These are phyloP conservation scores for Leucozona laternaria DNA, from an alignment of 2,888 invertebrate species.

Conservation along the genomic window DNA sequence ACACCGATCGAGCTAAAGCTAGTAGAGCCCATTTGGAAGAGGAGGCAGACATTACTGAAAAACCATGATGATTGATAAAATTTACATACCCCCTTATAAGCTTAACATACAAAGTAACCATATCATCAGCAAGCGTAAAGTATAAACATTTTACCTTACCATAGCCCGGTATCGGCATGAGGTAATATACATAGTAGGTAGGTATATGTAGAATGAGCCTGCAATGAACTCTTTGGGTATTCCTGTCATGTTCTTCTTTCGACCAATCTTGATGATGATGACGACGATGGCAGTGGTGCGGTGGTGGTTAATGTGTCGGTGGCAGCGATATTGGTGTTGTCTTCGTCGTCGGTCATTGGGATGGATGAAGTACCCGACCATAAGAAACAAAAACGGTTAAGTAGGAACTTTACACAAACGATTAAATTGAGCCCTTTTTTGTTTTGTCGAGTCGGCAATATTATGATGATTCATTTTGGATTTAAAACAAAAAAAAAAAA, in stretches of 20 bases:
- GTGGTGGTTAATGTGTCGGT: background rate
- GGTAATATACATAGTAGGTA: slow-evolving; percentile 30
- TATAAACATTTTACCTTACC: slow-evolving; percentile 1
- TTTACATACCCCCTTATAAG: slow-evolving; percentile 52
- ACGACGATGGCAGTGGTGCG: slow-evolving; percentile 15
- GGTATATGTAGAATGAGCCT: slow-evolving; percentile 47
- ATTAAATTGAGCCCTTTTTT: slow-evolving; percentile 64
- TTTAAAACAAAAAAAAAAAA: background rate
- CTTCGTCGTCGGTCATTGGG: slow-evolving; percentile 1
- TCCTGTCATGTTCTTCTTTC: slow-evolving; percentile 69
- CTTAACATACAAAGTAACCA: slow-evolving; percentile 45
- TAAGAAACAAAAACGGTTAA: slow-evolving; percentile 61
- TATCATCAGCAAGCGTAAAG: slow-evolving; percentile 8
- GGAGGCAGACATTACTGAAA: slow-evolving; percentile 27
- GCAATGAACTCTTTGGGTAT: slow-evolving; percentile 65
- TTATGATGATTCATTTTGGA: slow-evolving; percentile 59
- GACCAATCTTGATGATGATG: slow-evolving; percentile 29
- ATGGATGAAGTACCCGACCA: slow-evolving; percentile 42
- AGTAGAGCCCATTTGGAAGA: slow-evolving; percentile 29
- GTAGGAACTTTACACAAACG: slow-evolving; percentile 61
- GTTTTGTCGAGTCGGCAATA: background rate
- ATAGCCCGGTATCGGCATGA: slow-evolving; percentile 32
- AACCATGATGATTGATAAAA: slow-evolving; percentile 44
- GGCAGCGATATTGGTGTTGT: background rate
- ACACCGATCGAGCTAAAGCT: slow-evolving; percentile 39